Base-by-base conservation (phyloP, 2,113 vertebrate species). In the Cyprinus carpio region DNA sequence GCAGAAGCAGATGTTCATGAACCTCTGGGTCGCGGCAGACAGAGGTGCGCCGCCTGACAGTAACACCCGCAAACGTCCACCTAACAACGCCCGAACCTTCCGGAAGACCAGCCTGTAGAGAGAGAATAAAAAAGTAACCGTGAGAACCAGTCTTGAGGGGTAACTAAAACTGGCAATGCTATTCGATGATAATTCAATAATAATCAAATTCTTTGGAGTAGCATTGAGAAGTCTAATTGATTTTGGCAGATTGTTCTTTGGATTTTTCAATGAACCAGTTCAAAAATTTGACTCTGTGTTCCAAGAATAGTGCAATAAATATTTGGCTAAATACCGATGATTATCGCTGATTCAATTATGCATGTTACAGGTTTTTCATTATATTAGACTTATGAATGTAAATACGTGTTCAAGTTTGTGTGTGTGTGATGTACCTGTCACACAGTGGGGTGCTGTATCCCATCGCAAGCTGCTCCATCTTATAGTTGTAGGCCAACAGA, bases 1-100 rank as follows among this genome's bases (percentile, higher is more conserved):
- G 89, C 98, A 99, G 83, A 99, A 96, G 62, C 98, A 99, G 86
- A 99, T 97, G 51, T 99, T 99, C 97, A 99, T 99, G 92, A 99
- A 99, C 25, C 96, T 93, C 85, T 99, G 97, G 0, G 98, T 99
- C 20, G 95, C 91, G 0, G 97, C 96, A 0, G 98, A 99, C 2
- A 99, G 96, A 0, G 98, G 98, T 0, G 98, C 98, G 1, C 98
- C 98, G 0, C 98, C 98, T 56, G 97, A 99, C 1, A 99, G 86
- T 77, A 99, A 90, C 7, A 98, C 85, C 2, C 97, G 95, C 0
- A 93, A 95, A 60, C 91, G 96, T 25, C 98, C 97, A 6, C 98
- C 98, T 2, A 99, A 91, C 87, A 99, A 93, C 83, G 95, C 91
- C 62, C 96, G 95, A 43, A 99, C 93, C 88, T 98, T 99, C 82